phyloP scores from a whole-genome alignment of 2,113 vertebrate species.

The Actinemys pallida region DNA sequence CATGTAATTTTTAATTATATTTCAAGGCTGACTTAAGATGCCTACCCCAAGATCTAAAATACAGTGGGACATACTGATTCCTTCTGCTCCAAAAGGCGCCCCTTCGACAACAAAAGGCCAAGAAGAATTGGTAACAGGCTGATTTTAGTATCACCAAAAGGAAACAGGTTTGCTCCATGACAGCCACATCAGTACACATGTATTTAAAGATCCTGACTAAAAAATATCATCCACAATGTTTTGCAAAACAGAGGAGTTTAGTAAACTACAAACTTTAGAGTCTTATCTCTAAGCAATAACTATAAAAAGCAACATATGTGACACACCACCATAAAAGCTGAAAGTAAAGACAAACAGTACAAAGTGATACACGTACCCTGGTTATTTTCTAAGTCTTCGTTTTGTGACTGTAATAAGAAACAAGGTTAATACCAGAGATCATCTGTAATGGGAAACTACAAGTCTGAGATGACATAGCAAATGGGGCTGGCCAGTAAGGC shows the following conservation, averaged over 20 bases:
- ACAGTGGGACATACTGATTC: neutral
- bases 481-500: constrained; percentile 67
- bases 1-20: neutral
- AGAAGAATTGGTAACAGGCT: constrained; percentile 10
- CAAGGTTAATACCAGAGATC: constrained; percentile 30
- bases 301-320: constrained; percentile 65
- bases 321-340: constrained; percentile 39
- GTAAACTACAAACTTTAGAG: constrained; percentile 59
- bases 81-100: neutral
- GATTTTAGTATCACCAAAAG: neutral
- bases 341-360: constrained; percentile 55
- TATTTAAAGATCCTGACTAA: neutral
- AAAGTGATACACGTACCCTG: constrained; percentile 17
- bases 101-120: neutral
- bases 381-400: constrained; percentile 17
- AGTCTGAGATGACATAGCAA: constrained; percentile 28
- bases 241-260: constrained; percentile 20
- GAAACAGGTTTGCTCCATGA: neutral
- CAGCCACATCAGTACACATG: neutral
- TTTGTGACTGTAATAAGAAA: constrained; percentile 33
- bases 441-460: constrained; percentile 48
- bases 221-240: constrained; percentile 24
- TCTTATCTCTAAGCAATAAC: constrained; percentile 71
- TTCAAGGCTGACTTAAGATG: neutral
- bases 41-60: neutral